phyloP scores from a whole-genome alignment of 2,797 vertebrate species.

The Telmatherina bonti region DNA sequence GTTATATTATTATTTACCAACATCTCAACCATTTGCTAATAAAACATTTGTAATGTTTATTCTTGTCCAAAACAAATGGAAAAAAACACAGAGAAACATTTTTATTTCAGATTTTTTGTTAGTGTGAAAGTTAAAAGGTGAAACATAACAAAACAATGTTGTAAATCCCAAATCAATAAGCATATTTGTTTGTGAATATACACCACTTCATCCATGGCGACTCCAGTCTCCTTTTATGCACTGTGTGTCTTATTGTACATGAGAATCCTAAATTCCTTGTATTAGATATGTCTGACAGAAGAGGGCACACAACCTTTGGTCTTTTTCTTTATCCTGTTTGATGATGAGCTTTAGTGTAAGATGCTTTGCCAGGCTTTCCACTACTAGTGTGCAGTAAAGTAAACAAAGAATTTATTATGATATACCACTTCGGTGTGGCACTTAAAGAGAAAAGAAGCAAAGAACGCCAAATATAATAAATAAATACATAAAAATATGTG shows the following conservation, averaged over 20 bases:
- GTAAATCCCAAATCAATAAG: background rate
- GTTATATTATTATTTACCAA: too few relatives aligned
- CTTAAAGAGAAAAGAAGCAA: slow-evolving; percentile 19
- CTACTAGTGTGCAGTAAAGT: too few relatives aligned
- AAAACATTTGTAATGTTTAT: background rate
- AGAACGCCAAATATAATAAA: too few relatives aligned
- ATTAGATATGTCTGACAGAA: background rate
- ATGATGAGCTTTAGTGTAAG: slow-evolving; percentile 27
- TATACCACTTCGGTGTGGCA: background rate
- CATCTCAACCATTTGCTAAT: too few relatives aligned
- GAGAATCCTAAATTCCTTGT: background rate
- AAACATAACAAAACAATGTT: background rate
- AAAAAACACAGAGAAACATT: too few relatives aligned
- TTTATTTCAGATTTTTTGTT: too few relatives aligned
- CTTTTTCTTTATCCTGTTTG: too few relatives aligned
- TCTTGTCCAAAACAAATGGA: too few relatives aligned
- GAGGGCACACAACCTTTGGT: too few relatives aligned
- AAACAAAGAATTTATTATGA: too few relatives aligned
- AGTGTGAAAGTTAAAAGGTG: too few relatives aligned
- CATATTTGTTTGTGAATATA: background rate
- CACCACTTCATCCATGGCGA: background rate
- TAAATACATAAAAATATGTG: background rate
- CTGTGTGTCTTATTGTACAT: background rate
- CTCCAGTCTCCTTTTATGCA: background rate
- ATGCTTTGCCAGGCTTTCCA: slow-evolving; percentile 7